These are phyloP conservation scores for Bombus superbus DNA, from an alignment of 1,140 invertebrate genomes.

Conservation along the genomic window DNA sequence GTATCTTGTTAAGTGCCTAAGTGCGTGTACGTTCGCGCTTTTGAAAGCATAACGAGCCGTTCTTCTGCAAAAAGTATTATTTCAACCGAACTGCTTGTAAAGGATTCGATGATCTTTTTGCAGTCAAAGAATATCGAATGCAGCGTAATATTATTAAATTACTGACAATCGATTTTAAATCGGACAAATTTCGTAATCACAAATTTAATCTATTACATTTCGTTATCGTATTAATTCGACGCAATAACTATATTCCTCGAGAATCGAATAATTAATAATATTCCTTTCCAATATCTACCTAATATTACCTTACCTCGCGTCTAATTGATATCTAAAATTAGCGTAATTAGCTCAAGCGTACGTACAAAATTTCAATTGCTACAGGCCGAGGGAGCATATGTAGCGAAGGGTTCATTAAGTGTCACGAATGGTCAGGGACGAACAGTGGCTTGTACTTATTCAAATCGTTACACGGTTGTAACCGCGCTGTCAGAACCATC, in stretches of 20 bases:
- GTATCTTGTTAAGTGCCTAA: neutral
- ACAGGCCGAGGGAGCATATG: neutral
- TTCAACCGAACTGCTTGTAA: neutral
- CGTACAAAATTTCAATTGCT: constrained; percentile 6
- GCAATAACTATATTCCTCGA: neutral
- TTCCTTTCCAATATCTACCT: too few relatives aligned
- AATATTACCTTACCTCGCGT: neutral
- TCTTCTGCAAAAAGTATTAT: neutral
- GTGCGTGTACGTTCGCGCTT: neutral
- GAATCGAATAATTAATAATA: neutral
- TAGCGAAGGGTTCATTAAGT: neutral
- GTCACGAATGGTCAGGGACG: neutral
- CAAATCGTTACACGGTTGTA: constrained; percentile 8
- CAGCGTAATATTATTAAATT: too few relatives aligned
- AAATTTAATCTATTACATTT: neutral
- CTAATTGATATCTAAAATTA: neutral
- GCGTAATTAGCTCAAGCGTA: neutral
- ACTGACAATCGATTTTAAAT: too few relatives aligned
- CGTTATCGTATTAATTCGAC: too few relatives aligned
- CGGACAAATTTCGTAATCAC: neutral
- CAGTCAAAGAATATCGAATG: neutral
- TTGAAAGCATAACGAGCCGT: neutral
- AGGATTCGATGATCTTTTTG: neutral
- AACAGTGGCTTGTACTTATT: constrained; percentile 19
- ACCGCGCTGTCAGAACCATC: constrained; percentile 34